Evolutionary conservation across 2,888 invertebrate genomes (phyloP).

Genomic region (Tetragonisca angustula): DNA sequence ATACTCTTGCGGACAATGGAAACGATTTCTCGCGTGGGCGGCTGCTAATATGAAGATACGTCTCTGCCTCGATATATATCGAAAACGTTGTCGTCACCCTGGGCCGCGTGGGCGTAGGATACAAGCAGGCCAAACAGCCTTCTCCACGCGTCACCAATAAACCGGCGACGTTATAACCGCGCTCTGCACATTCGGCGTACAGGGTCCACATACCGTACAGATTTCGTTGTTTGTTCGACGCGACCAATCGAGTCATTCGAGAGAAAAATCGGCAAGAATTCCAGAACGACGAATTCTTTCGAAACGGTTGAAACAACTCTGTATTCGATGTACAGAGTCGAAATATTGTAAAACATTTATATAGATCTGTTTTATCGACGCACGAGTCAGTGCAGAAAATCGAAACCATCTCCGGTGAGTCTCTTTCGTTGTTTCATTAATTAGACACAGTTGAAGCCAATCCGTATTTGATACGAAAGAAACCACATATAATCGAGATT

Average conservation of each 20-base stretch:
- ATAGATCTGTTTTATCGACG: too few relatives aligned
- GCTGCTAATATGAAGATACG: conserved; percentile 57
- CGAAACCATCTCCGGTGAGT: too few relatives aligned
- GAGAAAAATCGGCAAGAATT: neutral
- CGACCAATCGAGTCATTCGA: neutral
- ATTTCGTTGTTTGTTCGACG: neutral
- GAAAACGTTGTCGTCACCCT: conserved; percentile 55
- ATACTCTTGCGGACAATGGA: conserved; percentile 59
- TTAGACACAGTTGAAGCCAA: too few relatives aligned
- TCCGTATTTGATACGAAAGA: too few relatives aligned
- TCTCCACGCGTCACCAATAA: conserved; percentile 39
- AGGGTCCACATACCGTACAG: neutral
- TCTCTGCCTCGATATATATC: conserved; percentile 53
- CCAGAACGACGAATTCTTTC: too few relatives aligned
- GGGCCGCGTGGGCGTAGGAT: conserved; percentile 45
- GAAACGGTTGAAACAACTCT: too few relatives aligned
- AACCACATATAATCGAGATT: too few relatives aligned
- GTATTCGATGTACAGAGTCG: too few relatives aligned
- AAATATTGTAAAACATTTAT: too few relatives aligned
- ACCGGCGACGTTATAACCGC: conserved; percentile 16
- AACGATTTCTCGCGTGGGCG: conserved; percentile 60
- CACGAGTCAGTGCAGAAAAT: too few relatives aligned
- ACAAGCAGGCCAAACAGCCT: conserved; percentile 40
- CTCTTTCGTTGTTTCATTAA: too few relatives aligned
- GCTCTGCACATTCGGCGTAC: too few relatives aligned